Percentiles rank a stretch among this genome's conserved stretches.
phyloP scores from a whole-genome alignment of 1,140 invertebrate genomes.

The Eupeodes corollae region DNA sequence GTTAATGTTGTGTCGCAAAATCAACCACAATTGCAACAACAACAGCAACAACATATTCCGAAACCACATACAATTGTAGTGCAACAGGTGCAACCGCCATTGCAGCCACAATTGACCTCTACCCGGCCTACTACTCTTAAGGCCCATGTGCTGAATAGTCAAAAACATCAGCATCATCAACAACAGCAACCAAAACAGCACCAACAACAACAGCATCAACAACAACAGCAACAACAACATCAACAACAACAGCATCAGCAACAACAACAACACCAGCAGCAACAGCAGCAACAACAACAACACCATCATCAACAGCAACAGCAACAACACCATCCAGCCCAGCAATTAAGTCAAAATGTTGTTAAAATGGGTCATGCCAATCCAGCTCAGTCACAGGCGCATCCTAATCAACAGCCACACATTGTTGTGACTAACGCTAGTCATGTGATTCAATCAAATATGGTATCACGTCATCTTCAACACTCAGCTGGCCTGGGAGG shows the following conservation, averaged over 20 bases:
- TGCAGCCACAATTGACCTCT: slow-evolving; percentile 24
- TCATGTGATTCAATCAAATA: slow-evolving; percentile 20
- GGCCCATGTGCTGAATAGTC: slow-evolving; percentile 30
- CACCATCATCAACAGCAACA: slow-evolving; percentile 1
- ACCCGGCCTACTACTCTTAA: slow-evolving; percentile 27
- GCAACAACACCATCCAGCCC: background rate
- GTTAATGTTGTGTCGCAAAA: background rate
- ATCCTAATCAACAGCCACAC: slow-evolving; percentile 14
- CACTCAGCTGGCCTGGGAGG: slow-evolving; percentile 9
- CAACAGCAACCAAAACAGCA: slow-evolving; percentile 6
- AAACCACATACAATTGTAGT: slow-evolving; percentile 18
- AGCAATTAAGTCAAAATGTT: background rate
- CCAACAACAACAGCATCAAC: background rate
- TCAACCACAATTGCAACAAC: slow-evolving; percentile 3
- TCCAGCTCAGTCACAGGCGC: background rate
- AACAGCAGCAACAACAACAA: slow-evolving; percentile 3
- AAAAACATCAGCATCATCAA: slow-evolving; percentile 27
- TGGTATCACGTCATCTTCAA: slow-evolving; percentile 23
- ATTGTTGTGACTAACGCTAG: slow-evolving; percentile 22
- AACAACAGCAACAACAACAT: background rate
- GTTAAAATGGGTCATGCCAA: background rate
- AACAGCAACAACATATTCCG: slow-evolving; percentile 4
- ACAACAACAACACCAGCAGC: slow-evolving; percentile 13
- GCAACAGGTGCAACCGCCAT: slow-evolving; percentile 20
- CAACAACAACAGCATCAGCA: slow-evolving; percentile 10